phyloP scores from a whole-genome alignment of 2,797 vertebrate species.

The Rhynchonycteris naso region DNA sequence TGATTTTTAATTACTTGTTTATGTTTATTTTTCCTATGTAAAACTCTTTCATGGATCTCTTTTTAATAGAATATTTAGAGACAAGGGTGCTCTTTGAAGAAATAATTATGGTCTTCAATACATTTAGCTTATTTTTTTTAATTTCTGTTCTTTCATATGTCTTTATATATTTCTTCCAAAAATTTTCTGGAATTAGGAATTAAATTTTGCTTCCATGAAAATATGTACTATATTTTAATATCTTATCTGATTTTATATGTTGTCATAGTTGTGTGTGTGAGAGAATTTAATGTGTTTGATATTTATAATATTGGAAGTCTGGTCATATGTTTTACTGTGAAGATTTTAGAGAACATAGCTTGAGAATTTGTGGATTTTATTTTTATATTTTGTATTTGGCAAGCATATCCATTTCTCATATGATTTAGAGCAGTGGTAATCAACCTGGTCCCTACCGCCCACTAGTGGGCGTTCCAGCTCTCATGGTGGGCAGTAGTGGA shows the following conservation, averaged over 20 bases:
- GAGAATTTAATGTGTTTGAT: background rate
- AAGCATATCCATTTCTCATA: background rate
- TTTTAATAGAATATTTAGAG: background rate
- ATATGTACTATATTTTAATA: background rate
- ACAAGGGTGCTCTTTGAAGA: background rate
- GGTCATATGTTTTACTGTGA: background rate
- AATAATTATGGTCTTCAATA: background rate
- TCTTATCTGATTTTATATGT: background rate
- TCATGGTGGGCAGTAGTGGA: too few relatives aligned
- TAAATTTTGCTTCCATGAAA: background rate
- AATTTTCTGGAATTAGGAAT: background rate
- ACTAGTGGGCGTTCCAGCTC: too few relatives aligned
- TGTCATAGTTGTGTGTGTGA: background rate
- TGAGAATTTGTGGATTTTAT: background rate
- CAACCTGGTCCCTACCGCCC: too few relatives aligned
- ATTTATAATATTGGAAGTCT: background rate
- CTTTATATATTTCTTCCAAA: background rate
- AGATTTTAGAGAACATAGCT: background rate
- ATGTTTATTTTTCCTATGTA: background rate
- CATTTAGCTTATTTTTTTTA: background rate
- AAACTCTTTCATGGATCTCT: background rate
- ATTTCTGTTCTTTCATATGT: background rate
- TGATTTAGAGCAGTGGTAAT: too few relatives aligned
- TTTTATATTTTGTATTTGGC: background rate
- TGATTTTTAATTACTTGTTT: background rate